Evolutionary conservation across 2,888 invertebrate species (phyloP).

Genomic region (Hemicrepidius hirtus): DNA sequence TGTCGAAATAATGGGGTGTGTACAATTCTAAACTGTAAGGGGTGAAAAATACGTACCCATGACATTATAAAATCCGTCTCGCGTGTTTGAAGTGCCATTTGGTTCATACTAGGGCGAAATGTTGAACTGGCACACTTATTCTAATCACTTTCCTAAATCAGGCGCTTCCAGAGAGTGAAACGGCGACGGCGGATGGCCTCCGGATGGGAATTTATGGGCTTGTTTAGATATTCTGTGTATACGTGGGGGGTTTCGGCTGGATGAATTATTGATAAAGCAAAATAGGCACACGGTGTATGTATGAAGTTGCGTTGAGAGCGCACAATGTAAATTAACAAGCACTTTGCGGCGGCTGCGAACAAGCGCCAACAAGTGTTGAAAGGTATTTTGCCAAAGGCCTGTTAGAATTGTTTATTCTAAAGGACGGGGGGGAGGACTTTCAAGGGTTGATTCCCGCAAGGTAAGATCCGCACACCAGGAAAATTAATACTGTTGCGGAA

Average conservation of each 20-base stretch:
- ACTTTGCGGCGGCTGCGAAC: slow-evolving; percentile 23
- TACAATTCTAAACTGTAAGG: neutral
- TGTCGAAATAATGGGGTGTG: neutral
- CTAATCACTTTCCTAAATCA: slow-evolving; percentile 31
- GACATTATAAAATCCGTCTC: slow-evolving; percentile 15
- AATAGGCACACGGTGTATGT: slow-evolving; percentile 12
- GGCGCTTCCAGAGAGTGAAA: slow-evolving; percentile 1
- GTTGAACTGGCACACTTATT: slow-evolving; percentile 21
- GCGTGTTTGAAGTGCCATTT: slow-evolving; percentile 19
- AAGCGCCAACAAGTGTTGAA: slow-evolving; percentile 29
- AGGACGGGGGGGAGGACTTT: neutral
- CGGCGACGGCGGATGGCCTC: slow-evolving; percentile 4
- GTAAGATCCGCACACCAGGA: slow-evolving; percentile 15
- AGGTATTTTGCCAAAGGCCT: slow-evolving; percentile 26
- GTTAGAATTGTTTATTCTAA: slow-evolving; percentile 17
- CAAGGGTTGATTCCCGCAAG: slow-evolving; percentile 7
- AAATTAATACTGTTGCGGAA: slow-evolving; percentile 24
- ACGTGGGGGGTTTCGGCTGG: slow-evolving; percentile 15
- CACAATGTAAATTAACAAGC: slow-evolving; percentile 30
- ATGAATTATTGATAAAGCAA: slow-evolving; percentile 28
- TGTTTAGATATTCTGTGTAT: slow-evolving; percentile 28
- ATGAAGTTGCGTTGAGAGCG: slow-evolving; percentile 26
- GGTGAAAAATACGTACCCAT: neutral
- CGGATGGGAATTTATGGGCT: slow-evolving; percentile 30
- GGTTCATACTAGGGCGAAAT: neutral